Conservation (phyloP, 2,113 vertebrate genomes). For the Corythaixoides concolor region DNA sequence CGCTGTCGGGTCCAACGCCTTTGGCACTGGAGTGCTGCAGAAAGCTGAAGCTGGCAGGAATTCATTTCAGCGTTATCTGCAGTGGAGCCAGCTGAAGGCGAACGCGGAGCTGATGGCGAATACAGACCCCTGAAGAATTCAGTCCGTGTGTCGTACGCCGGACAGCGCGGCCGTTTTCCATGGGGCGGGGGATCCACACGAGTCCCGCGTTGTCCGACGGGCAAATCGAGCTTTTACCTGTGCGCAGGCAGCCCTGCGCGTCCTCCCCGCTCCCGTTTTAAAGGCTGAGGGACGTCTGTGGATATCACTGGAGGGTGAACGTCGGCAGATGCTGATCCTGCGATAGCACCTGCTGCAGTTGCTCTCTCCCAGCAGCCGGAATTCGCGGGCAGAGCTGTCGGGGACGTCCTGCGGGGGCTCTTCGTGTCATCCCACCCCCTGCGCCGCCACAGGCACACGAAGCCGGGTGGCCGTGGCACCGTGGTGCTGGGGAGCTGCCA, state of each 20-base stretch:
- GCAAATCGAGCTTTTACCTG: neutral
- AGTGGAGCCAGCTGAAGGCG: neutral
- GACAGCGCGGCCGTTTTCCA: no score
- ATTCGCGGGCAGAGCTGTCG: neutral
- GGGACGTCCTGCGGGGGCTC: neutral
- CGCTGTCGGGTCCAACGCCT: no score
- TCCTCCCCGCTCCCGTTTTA: neutral
- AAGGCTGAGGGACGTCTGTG: neutral
- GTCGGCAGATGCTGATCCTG: neutral
- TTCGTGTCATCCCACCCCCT: accelerated
- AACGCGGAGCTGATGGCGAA: neutral
- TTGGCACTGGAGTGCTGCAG: neutral
- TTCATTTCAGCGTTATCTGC: neutral
- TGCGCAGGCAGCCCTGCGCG: accelerated
- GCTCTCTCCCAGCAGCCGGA: no score
- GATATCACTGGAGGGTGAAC: neutral
- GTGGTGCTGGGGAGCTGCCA: neutral
- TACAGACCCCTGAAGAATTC: neutral
- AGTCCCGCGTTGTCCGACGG: neutral
- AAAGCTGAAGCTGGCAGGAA: neutral
- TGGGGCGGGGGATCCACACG: neutral
- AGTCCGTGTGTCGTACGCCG: no score
- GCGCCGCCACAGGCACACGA: accelerated
- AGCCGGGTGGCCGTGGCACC: neutral
- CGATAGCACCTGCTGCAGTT: neutral